These are phyloP conservation scores for Latheticus oryzae DNA, from an alignment of 2,888 invertebrate species.

Conservation along the genomic window DNA sequence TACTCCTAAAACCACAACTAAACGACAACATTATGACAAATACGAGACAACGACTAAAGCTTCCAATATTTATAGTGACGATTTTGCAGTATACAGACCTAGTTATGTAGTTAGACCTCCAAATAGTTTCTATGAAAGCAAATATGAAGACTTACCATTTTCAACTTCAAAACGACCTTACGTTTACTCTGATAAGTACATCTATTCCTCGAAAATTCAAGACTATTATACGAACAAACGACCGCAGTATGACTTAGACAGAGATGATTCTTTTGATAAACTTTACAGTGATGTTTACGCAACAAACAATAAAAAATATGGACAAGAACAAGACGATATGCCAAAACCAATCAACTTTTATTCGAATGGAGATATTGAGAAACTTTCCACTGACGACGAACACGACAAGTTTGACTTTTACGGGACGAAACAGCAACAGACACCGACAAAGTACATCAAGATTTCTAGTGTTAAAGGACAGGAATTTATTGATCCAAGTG, in stretches of 20 bases:
- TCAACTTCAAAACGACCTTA: slow-evolving; percentile 53
- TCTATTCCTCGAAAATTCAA: slow-evolving; percentile 31
- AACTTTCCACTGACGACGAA: slow-evolving; percentile 40
- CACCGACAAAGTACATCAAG: slow-evolving; percentile 47
- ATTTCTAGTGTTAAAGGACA: slow-evolving; percentile 51
- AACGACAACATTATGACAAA: slow-evolving; percentile 14
- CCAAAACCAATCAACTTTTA: slow-evolving; percentile 40
- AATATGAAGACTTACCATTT: slow-evolving; percentile 51
- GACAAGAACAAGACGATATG: slow-evolving; percentile 32
- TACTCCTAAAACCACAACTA: slow-evolving; percentile 30
- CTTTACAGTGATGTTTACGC: slow-evolving; percentile 43
- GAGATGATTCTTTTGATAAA: slow-evolving; percentile 40
- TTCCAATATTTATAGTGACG: slow-evolving; percentile 31
- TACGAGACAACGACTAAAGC: slow-evolving; percentile 5
- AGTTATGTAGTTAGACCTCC: slow-evolving; percentile 37
- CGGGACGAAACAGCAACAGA: slow-evolving; percentile 27
- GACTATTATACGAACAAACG: slow-evolving; percentile 34
- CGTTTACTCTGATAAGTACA: slow-evolving; percentile 40
- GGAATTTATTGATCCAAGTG: slow-evolving; percentile 36
- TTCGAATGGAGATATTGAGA: slow-evolving; percentile 41
- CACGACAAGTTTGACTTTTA: slow-evolving; percentile 54
- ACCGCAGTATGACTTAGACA: slow-evolving; percentile 35
- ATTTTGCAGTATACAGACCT: slow-evolving; percentile 33
- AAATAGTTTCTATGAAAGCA: slow-evolving; percentile 35
- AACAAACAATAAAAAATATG: neutral